These are phyloP conservation scores for Autographa gamma DNA, from an alignment of 2,888 invertebrate genomes.

Conservation along the genomic window DNA sequence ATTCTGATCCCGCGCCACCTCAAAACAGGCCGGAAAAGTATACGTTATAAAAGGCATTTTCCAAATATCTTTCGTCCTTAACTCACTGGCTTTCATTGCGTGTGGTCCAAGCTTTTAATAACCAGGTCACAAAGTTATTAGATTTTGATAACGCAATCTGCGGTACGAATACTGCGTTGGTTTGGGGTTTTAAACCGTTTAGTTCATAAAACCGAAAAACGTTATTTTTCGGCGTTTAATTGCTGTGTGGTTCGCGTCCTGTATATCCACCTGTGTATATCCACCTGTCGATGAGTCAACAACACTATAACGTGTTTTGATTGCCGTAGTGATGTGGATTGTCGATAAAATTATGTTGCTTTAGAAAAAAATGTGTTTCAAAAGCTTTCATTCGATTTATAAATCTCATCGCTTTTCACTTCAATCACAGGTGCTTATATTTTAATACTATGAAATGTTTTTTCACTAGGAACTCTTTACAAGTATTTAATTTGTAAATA, in stretches of 20 bases:
- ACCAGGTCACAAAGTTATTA: background rate
- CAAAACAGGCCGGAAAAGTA: too few species aligned
- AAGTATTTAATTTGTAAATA: background rate
- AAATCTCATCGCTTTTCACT: background rate
- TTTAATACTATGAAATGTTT: background rate
- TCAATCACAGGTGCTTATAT: too few species aligned
- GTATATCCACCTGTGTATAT: constrained; percentile 71
- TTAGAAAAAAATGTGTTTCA: background rate
- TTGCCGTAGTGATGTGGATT: constrained; percentile 41
- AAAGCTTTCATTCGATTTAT: background rate
- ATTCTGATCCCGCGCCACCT: too few species aligned
- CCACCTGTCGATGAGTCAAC: constrained; percentile 76
- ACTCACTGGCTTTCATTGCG: background rate
- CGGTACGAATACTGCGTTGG: background rate
- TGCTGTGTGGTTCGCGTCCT: constrained; percentile 61
- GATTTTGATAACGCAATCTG: constrained; percentile 4
- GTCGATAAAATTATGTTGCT: constrained; percentile 16
- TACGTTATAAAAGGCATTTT: background rate
- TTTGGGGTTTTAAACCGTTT: background rate
- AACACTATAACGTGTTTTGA: constrained; percentile 65
- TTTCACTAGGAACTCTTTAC: background rate
- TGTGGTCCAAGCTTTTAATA: background rate
- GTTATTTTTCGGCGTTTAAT: constrained; percentile 28
- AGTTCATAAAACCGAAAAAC: background rate
- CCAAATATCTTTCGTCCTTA: background rate